Evolutionary conservation across 2,797 vertebrate species (phyloP).

Genomic region (Alouatta caraya): DNA sequence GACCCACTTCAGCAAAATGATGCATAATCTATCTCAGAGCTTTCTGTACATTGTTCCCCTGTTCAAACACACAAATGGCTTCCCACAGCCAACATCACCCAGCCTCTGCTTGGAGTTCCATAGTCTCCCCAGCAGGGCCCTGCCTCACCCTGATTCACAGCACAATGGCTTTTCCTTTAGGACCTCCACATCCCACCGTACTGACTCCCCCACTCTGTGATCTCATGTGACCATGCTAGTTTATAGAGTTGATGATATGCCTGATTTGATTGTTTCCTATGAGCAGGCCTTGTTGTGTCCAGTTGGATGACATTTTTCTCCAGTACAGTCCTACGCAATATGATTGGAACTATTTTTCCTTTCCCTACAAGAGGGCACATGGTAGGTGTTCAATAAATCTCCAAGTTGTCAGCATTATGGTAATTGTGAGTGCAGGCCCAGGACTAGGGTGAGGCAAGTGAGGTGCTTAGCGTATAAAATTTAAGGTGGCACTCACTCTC

Average conservation of each 20-base stretch:
- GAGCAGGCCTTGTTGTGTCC: background rate
- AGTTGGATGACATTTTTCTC: background rate
- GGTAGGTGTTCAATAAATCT: background rate
- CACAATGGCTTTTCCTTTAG: background rate
- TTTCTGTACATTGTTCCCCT: slow-evolving; percentile 55
- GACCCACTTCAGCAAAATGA: background rate
- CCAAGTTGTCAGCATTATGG: background rate
- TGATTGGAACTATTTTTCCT: background rate
- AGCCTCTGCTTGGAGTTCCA: background rate
- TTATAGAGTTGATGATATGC: background rate
- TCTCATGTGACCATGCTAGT: background rate
- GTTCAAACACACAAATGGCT: slow-evolving; percentile 33
- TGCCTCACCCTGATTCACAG: background rate
- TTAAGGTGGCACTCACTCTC: background rate
- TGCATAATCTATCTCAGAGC: slow-evolving; percentile 50
- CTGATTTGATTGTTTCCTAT: background rate
- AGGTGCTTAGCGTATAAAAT: background rate
- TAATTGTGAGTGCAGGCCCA: background rate
- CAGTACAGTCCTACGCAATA: background rate
- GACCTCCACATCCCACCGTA: background rate
- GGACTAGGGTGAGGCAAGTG: background rate
- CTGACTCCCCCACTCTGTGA: background rate
- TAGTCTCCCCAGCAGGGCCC: background rate
- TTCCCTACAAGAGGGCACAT: background rate
- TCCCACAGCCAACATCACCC: background rate